Evolutionary conservation across 2,113 vertebrate genomes (phyloP).

Genomic region (Zosterops borbonicus): DNA sequence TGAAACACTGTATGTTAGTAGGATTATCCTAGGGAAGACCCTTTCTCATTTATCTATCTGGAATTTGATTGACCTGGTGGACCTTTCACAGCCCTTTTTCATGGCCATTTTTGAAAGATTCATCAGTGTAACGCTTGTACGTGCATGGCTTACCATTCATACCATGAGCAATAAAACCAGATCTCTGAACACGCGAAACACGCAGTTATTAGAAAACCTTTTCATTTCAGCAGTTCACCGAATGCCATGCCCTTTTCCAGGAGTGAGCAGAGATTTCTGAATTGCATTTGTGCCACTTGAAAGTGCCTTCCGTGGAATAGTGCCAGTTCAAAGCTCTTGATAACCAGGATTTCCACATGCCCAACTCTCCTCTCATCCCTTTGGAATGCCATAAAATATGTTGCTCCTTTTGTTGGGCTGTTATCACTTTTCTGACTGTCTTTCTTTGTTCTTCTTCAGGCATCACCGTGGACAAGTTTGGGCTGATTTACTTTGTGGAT

Average conservation of each 20-base stretch:
- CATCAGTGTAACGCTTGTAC: neutral
- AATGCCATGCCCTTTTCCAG: neutral
- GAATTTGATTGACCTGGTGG: neutral
- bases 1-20: neutral
- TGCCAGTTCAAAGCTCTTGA: neutral
- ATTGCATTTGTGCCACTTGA: neutral
- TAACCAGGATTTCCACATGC: neutral
- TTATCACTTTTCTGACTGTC: neutral
- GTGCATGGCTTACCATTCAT: neutral
- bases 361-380: neutral
- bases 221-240: neutral
- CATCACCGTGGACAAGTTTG: conserved; percentile 95
- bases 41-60: neutral
- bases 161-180: neutral
- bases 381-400: neutral
- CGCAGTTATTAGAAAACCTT: neutral
- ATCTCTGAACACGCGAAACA: neutral
- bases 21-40: neutral
- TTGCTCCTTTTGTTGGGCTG: neutral
- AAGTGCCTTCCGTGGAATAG: neutral
- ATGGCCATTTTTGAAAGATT: neutral
- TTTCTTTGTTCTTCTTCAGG: conserved; percentile 72
- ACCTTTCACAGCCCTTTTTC: neutral
- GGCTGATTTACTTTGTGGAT: conserved; percentile 95
- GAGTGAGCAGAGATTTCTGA: neutral